phyloP scores from a whole-genome alignment of 2,888 invertebrate genomes.

The Cheilosia urbana region DNA sequence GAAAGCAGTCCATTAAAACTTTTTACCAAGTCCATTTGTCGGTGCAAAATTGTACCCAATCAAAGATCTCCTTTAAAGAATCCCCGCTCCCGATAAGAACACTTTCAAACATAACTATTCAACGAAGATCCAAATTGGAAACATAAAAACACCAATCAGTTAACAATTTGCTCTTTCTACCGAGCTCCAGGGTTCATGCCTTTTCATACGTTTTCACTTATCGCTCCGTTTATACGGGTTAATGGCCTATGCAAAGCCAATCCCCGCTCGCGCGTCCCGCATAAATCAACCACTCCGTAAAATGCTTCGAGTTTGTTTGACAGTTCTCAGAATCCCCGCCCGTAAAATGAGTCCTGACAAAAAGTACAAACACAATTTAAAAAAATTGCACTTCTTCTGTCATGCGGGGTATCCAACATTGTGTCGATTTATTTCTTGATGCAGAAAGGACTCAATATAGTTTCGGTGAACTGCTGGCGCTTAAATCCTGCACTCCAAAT shows the following conservation, averaged over 20 bases:
- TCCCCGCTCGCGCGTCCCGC: constrained; percentile 28
- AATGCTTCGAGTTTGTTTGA: constrained; percentile 9
- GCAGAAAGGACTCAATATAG: constrained; percentile 42
- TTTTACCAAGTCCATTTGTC: not conserved
- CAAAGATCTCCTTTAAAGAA: not conserved
- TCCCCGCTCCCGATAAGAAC: not conserved
- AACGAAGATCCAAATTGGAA: constrained; percentile 62
- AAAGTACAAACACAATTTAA: constrained; percentile 9
- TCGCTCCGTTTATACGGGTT: constrained; percentile 42
- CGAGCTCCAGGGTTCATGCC: not conserved
- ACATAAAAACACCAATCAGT: constrained; percentile 64
- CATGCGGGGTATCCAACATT: constrained; percentile 27
- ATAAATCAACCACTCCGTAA: constrained; percentile 51
- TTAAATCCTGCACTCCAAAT: constrained; percentile 52
- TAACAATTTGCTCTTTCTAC: constrained; percentile 56
- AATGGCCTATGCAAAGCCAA: constrained; percentile 63
- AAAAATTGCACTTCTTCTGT: constrained; percentile 11
- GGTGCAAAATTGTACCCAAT: not conserved
- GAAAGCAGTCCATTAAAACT: too few relatives aligned
- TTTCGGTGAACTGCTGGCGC: constrained; percentile 12
- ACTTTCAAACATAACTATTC: not conserved
- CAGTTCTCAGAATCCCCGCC: constrained; percentile 7
- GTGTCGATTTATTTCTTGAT: constrained; percentile 55
- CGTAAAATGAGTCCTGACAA: constrained; percentile 23
- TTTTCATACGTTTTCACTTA: constrained; percentile 22